Evolutionary conservation across 2,888 invertebrate genomes (phyloP), one percentile per base, ranked within the genome.

Genomic region (Eupithecia dodoneata): DNA sequence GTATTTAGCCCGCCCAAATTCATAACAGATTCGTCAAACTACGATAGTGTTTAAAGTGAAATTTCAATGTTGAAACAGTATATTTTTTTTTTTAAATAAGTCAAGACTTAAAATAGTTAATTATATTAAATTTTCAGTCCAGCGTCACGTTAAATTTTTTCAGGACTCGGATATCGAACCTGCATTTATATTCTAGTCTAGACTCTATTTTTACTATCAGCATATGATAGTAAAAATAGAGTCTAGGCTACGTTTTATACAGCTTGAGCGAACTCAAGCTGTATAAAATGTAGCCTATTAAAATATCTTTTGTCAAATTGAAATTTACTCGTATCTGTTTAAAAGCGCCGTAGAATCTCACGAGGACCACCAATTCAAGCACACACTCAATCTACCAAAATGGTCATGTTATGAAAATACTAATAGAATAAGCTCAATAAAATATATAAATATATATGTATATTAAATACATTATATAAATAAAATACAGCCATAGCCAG

Each of bases 401-500:
- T 63, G 52, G 70, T 18, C 44, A 71, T n/a, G n/a, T 55, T n/a
- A 55, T 71, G 71, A 70, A 47, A 13, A 71, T 52, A 73, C 30
- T n/a, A 67, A 78, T 67, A 44, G 63, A 52, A 66, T 66, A 66
- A 41, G 13, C 4, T 59, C 73, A 7, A 74, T 18, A 1, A 18
- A 59, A n/a, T 59, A 9, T 30, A 30, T 30, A 30, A 30, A 30
- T 30, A 30, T 30, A 30, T 30, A 30, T 30, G 30, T 30, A 30
- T 30, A 30, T 30, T 30, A 59, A 18, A 59, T 59, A 59, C 13
- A 72, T 65, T 75, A 67, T 65, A 47, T 72, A 59, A 74, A 30
- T 52, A 72, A 74, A 75, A 73, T 70, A 30, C 63, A 63, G 30
- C 63, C 30, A 65, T 71, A 76, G 75, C 72, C 44, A 76, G 80